A percentile compares a stretch with the other conserved stretches of the same genome.
Evolutionary conservation across 2,113 vertebrate genomes (phyloP).

Genomic region (Tinamus guttatus): DNA sequence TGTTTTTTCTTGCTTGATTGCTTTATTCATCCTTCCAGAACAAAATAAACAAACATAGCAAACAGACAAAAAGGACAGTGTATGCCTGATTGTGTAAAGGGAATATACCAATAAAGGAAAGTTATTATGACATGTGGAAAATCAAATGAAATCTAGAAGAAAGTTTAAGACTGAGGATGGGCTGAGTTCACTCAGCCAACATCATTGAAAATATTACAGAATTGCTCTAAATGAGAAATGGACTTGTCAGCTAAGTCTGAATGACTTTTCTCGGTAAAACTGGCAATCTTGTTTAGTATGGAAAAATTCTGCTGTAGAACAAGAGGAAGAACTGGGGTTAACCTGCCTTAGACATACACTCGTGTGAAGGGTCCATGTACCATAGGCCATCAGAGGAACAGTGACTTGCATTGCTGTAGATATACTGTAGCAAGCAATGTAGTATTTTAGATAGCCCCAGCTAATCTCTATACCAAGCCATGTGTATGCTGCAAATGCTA

Average conservation of each 20-base stretch:
- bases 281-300: not conserved
- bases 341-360: not conserved
- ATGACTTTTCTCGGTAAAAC: not conserved
- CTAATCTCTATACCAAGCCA: too few relatives aligned
- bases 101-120: not conserved
- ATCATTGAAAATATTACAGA: not conserved
- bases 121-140: not conserved
- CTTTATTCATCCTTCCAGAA: not conserved
- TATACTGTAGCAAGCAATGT: not conserved
- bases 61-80: not conserved
- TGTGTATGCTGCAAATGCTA: too few relatives aligned
- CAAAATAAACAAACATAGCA: not conserved
- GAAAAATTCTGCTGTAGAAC: not conserved
- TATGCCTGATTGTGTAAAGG: not conserved
- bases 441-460: too few relatives aligned
- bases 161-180: not conserved
- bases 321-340: not conserved
- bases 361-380: not conserved
- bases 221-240: not conserved
- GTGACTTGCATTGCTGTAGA: not conserved
- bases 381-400: rapidly evolving
- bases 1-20: not conserved
- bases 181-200: not conserved
- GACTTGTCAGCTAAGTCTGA: not conserved
- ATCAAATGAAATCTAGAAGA: not conserved